phyloP scores from a whole-genome alignment of 2,888 invertebrate genomes.

The Cryptocephalus moraei region DNA sequence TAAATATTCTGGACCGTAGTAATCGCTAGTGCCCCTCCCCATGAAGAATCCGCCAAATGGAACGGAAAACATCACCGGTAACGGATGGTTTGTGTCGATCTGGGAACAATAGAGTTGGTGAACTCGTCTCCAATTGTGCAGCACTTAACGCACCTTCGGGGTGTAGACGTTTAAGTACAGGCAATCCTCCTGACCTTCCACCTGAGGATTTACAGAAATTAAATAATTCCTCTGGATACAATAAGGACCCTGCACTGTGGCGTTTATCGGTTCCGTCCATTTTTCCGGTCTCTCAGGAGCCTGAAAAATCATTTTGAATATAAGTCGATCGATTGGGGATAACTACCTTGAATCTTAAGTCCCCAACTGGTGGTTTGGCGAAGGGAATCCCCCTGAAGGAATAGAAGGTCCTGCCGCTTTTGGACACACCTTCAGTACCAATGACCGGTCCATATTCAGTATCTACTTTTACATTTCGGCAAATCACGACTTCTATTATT shows the following conservation, averaged over 20 bases:
- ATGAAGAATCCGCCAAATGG: slow-evolving; percentile 45
- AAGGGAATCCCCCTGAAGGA: slow-evolving; percentile 23
- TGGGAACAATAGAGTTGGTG: neutral
- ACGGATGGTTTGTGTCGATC: neutral
- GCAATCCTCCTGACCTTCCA: slow-evolving; percentile 73
- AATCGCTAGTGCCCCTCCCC: slow-evolving; percentile 35
- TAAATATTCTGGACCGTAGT: slow-evolving; percentile 42
- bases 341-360: slow-evolving; percentile 22
- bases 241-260: slow-evolving; percentile 52
- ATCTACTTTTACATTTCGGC: neutral
- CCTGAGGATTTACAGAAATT: slow-evolving; percentile 44
- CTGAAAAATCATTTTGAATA: slow-evolving; percentile 32
- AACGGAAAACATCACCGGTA: slow-evolving; percentile 44
- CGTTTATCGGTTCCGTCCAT: slow-evolving; percentile 56
- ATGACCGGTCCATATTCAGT: slow-evolving; percentile 15
- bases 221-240: slow-evolving; percentile 74
- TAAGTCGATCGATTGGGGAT: neutral
- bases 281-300: slow-evolving; percentile 50
- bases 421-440: slow-evolving; percentile 14
- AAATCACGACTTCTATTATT: no score
- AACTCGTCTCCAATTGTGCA: neutral
- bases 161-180: slow-evolving; percentile 66
- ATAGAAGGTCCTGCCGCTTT: slow-evolving; percentile 14
- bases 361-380: slow-evolving; percentile 22
- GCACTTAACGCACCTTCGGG: slow-evolving; percentile 32